Base-by-base conservation (phyloP, 2,797 vertebrate genomes). In the Xiphophorus birchmanni region DNA sequence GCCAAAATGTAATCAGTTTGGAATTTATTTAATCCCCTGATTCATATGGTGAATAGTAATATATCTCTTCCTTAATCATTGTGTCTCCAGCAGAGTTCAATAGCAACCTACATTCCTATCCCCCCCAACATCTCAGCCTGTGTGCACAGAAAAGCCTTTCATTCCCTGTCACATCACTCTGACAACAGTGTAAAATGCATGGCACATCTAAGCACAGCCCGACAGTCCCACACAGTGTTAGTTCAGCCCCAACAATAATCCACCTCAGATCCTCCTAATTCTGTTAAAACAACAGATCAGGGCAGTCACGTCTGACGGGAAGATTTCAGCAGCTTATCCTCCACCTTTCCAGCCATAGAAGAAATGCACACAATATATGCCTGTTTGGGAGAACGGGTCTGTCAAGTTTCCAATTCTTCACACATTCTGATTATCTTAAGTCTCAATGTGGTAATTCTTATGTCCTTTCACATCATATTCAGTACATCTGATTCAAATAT, bases 11-110 rank as follows among this genome's bases (percentile, higher is more conserved):
- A 94, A 95, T 96, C 92, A 92, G 82, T 93, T 90, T 91, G 93
- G 94, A 95, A 96, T 95, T 91, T 83, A 83, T 92, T 91, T 94
- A 95, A 95, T 95, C 93, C 74, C 93, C 77, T 47, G 85, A 87
- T 90, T 94, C 93, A 93, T 74, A 84, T 82, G 89, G 93, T n/a
- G 92, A 94, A 90, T 82, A 79, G 89, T 90, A 93, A 93, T 94
- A 91, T 91, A 89, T 88, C 83, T 92, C 91, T 90, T 87, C 83
- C 90, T 90, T 94, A 93, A 94, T 94, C 93, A 93, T 86, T 77
- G 87, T 82, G 89, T 91, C 91, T 93, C 91, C 91, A 81, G 89
- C 91, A 79, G 92, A 93, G 92, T 92, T 89, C 89, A 92, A 91
- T 88, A 87, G 88, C 88, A 73, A 79, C 85, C 90, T 85, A 47